Conservation (phyloP, 2,797 vertebrate species). For the Eidolon dupreanum region DNA sequence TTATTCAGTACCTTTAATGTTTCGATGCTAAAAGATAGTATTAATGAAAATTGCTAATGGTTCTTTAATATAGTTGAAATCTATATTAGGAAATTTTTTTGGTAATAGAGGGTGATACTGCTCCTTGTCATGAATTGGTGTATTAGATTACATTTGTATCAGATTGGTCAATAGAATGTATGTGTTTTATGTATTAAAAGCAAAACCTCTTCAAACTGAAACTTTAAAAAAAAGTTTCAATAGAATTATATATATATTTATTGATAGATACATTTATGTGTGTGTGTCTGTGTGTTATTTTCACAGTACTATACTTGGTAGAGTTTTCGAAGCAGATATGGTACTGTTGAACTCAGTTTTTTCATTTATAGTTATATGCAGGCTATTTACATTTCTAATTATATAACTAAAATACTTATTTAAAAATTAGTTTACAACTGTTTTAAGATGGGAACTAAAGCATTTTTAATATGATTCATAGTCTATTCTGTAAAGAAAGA, state of each 20-base stretch:
- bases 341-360: conserved; percentile 78
- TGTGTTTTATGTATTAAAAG: conserved; percentile 75
- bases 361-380: conserved; percentile 72
- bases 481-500: conserved; percentile 79
- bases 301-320: conserved; percentile 77
- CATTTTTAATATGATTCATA: conserved; percentile 80
- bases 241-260: conserved; percentile 64
- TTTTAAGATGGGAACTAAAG: conserved; percentile 79
- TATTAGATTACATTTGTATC: conserved; percentile 70
- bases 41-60: conserved; percentile 67
- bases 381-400: conserved; percentile 72
- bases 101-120: conserved; percentile 64
- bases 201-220: conserved; percentile 69
- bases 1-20: conserved; percentile 72
- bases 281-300: conserved; percentile 56
- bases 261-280: conserved; percentile 39
- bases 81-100: conserved; percentile 53
- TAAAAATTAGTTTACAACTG: conserved; percentile 78
- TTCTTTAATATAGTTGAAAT: conserved; percentile 65
- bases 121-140: conserved; percentile 73
- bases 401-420: conserved; percentile 69
- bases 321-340: conserved; percentile 76
- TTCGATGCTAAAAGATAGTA: conserved; percentile 68
- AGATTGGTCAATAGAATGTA: conserved; percentile 70
- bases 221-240: conserved; percentile 70